Percentiles rank a stretch among this genome's conserved stretches.
phyloP scores from a whole-genome alignment of 35 echinoderm and acorn worm genomes.

The Amphiura filiformis region DNA sequence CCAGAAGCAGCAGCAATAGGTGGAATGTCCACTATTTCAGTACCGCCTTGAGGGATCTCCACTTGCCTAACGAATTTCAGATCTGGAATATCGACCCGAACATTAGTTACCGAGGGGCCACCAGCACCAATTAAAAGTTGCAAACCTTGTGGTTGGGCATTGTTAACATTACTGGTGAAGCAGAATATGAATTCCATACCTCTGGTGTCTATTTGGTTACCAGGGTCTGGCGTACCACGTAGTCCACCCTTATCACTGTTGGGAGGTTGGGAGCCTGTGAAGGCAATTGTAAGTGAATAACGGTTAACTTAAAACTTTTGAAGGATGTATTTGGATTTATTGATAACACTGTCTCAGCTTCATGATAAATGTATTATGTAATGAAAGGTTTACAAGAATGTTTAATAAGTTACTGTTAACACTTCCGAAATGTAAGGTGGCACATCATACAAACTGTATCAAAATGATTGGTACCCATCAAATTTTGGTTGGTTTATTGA shows the following conservation, averaged over 20 bases:
- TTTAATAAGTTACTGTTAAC: no score
- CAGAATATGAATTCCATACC: conserved; percentile 84
- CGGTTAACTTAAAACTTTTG: no score
- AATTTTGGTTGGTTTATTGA: no score
- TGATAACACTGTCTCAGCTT: no score
- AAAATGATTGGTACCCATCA: no score
- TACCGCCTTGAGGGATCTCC: conserved; percentile 18
- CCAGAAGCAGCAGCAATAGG: conserved; percentile 52
- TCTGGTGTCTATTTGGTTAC: conserved; percentile 32
- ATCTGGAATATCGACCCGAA: conserved; percentile 45
- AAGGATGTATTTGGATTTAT: no score
- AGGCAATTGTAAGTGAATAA: no score
- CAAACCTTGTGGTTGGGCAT: conserved; percentile 16
- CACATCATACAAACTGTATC: no score
- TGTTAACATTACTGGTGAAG: conserved; percentile 59
- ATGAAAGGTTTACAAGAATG: no score
- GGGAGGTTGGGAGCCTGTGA: no score
- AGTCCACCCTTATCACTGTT: background rate
- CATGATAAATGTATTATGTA: no score
- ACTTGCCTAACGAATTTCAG: conserved; percentile 16
- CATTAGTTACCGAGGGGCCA: conserved; percentile 26
- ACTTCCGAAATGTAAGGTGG: no score
- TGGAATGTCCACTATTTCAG: conserved; percentile 48
- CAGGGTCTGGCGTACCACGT: background rate
- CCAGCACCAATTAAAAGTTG: conserved; percentile 55